These are phyloP conservation scores for Carettochelys insculpta DNA, from an alignment of 2,113 vertebrate species.

Conservation along the genomic window DNA sequence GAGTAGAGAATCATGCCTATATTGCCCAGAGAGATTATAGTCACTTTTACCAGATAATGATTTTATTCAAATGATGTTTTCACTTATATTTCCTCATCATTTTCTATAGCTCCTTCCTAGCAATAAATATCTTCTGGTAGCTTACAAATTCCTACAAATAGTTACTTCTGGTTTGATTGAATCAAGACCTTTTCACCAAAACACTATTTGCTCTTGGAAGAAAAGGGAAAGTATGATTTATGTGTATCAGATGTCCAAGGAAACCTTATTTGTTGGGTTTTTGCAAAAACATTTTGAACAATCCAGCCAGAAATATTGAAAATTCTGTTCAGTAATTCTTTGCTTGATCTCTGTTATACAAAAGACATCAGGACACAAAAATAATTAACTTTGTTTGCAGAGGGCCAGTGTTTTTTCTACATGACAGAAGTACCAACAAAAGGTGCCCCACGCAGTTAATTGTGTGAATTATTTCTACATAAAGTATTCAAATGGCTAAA, in stretches of 20 bases:
- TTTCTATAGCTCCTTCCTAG: neutral
- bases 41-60: neutral
- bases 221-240: constrained; percentile 9
- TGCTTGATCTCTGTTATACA: constrained; percentile 56
- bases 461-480: constrained; percentile 53
- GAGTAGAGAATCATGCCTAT: neutral
- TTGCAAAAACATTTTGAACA: constrained; percentile 41
- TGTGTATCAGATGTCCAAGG: neutral
- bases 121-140: constrained; percentile 12
- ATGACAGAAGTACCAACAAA: constrained; percentile 40
- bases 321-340: constrained; percentile 13
- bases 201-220: constrained; percentile 12
- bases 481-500: constrained; percentile 60
- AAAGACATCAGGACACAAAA: constrained; percentile 5
- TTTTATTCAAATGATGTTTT: neutral
- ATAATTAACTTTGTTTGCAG: constrained; percentile 66
- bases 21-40: neutral
- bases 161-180: neutral
- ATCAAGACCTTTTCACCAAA: neutral
- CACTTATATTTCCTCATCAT: neutral
- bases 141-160: constrained; percentile 10
- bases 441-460: constrained; percentile 56
- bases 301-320: neutral
- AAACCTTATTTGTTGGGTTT: neutral
- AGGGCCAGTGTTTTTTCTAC: constrained; percentile 63